These are phyloP conservation scores for Isoperla grammatica DNA, from an alignment of 2,888 invertebrate species.

Conservation along the genomic window DNA sequence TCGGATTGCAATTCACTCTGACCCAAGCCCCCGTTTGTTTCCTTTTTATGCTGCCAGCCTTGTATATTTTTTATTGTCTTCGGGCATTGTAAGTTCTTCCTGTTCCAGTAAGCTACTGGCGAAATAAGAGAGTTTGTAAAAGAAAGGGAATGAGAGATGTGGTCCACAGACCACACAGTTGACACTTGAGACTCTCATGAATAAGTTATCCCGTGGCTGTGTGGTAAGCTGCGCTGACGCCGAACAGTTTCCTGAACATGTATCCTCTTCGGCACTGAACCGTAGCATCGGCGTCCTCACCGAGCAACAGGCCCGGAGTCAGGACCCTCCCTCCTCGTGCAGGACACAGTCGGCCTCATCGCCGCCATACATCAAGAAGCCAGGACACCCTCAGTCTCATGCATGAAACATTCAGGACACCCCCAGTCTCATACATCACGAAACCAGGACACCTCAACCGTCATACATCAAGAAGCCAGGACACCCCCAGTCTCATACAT, in stretches of 20 bases:
- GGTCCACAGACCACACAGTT: conserved; percentile 12
- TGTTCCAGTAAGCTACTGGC: conserved; percentile 8
- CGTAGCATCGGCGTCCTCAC: neutral
- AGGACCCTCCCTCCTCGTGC: no score
- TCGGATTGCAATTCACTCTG: conserved; percentile 4
- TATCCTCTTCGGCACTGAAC: neutral
- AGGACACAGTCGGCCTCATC: no score
- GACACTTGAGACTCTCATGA: conserved; percentile 23
- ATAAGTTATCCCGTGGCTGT: conserved; percentile 19
- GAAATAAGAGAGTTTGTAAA: conserved; percentile 5
- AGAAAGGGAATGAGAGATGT: conserved; percentile 16
- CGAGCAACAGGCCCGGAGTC: neutral
- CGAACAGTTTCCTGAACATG: conserved; percentile 1
- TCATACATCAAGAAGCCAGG: no score
- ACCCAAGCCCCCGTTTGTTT: conserved; percentile 3
- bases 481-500: no score
- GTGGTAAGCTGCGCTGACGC: neutral
- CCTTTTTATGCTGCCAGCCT: conserved; percentile 3
- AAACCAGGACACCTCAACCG: no score
- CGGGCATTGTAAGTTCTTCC: conserved; percentile 9
- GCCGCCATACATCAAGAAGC: no score
- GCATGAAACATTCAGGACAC: no score
- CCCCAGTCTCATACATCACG: no score
- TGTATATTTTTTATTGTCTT: conserved; percentile 12
- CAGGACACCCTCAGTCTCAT: no score